Conservation (phyloP, 2,888 invertebrate genomes). For the Branchellion lobata region DNA sequence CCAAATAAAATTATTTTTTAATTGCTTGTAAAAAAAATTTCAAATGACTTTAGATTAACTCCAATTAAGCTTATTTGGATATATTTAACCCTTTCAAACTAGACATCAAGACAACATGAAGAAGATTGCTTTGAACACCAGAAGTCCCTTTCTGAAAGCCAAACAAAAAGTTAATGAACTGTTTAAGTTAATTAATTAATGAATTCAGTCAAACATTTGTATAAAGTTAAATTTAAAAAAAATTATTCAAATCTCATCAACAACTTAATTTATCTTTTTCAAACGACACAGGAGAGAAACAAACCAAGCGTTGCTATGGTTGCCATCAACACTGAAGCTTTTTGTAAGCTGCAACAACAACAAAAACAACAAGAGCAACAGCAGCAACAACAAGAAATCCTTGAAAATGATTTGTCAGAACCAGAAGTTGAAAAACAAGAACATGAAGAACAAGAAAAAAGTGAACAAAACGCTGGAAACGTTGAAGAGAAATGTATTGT, state of each 20-base stretch:
- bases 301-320: background rate
- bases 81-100: background rate
- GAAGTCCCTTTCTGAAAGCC: constrained; percentile 26
- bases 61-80: background rate
- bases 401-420: background rate
- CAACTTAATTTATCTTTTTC: too few species aligned
- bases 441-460: too few species aligned
- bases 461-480: too few species aligned
- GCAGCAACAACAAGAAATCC: background rate
- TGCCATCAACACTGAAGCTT: background rate
- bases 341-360: background rate
- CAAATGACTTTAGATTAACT: background rate
- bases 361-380: background rate
- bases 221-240: too few species aligned
- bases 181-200: too few species aligned
- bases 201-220: background rate
- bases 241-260: too few species aligned
- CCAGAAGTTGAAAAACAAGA: too few species aligned
- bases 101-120: constrained; percentile 33
- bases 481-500: too few species aligned
- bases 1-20: constrained; percentile 8
- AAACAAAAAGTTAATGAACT: background rate
- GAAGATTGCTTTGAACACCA: constrained; percentile 34
- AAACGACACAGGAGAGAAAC: background rate
- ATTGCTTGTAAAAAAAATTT: background rate